phyloP scores from a whole-genome alignment of 1,140 invertebrate genomes.

The Dreissena rostriformis region DNA sequence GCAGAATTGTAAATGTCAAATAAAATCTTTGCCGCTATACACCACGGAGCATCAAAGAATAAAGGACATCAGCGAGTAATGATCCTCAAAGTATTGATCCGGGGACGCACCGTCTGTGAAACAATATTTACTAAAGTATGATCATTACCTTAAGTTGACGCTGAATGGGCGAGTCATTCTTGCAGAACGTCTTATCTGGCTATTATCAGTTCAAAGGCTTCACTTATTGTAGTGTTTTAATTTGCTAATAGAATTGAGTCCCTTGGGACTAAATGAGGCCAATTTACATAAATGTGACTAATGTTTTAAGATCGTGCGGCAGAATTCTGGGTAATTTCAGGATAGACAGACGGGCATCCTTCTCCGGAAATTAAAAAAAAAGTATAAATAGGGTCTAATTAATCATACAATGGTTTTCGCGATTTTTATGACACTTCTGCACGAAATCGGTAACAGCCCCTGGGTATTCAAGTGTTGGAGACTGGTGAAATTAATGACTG shows the following conservation, averaged over 20 bases:
- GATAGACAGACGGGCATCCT: not conserved
- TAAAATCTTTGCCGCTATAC: no score
- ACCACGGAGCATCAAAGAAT: no score
- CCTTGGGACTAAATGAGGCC: conserved; percentile 16
- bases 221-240: conserved; percentile 38
- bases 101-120: no score
- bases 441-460: conserved; percentile 2
- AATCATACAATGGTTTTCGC: conserved; percentile 48
- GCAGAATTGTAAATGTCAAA: no score
- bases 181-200: conserved; percentile 30
- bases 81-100: no score
- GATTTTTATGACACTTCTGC: conserved; percentile 46
- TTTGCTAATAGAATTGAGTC: conserved; percentile 54
- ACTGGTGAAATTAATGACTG: no score
- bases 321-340: not conserved
- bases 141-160: no score
- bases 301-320: conserved; percentile 9
- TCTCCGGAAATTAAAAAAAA: conserved; percentile 55
- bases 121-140: no score
- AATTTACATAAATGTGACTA: conserved; percentile 58
- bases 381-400: conserved; percentile 52
- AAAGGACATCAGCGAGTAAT: no score
- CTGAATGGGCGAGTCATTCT: no score
- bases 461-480: no score
- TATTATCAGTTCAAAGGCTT: conserved; percentile 44